phyloP scores from a whole-genome alignment of 2,888 invertebrate genomes.

The Glaucopsyche alexis region DNA sequence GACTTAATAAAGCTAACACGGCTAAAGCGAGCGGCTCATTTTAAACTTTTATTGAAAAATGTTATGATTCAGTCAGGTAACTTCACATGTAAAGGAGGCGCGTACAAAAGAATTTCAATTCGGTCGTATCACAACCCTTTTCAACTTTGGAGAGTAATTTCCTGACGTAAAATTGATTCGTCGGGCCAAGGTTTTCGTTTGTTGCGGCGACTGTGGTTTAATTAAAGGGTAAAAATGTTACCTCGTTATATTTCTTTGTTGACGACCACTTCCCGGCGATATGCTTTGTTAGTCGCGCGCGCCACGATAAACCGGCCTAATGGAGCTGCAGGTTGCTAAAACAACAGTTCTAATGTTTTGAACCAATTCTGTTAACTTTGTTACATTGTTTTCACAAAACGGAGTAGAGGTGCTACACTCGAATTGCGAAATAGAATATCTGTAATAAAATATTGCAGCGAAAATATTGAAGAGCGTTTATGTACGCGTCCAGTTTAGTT shows the following conservation, averaged over 20 bases:
- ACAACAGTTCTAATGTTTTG: constrained; percentile 42
- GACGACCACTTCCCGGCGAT: constrained; percentile 34
- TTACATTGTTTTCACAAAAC: constrained; percentile 31
- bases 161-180: constrained; percentile 76
- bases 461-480: constrained; percentile 18
- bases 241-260: constrained; percentile 41
- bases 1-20: constrained; percentile 28
- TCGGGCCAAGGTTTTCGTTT: constrained; percentile 70
- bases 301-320: constrained; percentile 45
- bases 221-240: constrained; percentile 52
- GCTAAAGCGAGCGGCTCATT: constrained; percentile 33
- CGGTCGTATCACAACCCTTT: constrained; percentile 53
- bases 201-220: constrained; percentile 63
- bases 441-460: constrained; percentile 27
- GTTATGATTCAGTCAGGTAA: constrained; percentile 69
- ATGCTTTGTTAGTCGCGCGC: constrained; percentile 39
- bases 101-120: constrained; percentile 77
- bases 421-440: constrained; percentile 20
- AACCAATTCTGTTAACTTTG: constrained; percentile 33
- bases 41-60: constrained; percentile 59
- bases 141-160: constrained; percentile 68
- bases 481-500: not conserved
- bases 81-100: constrained; percentile 70
- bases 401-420: not conserved
- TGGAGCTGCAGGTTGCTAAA: constrained; percentile 40